Evolutionary conservation across 2,888 invertebrate species (phyloP), one percentile per base, ranked within the genome.

Genomic region (Archips xylosteana): DNA sequence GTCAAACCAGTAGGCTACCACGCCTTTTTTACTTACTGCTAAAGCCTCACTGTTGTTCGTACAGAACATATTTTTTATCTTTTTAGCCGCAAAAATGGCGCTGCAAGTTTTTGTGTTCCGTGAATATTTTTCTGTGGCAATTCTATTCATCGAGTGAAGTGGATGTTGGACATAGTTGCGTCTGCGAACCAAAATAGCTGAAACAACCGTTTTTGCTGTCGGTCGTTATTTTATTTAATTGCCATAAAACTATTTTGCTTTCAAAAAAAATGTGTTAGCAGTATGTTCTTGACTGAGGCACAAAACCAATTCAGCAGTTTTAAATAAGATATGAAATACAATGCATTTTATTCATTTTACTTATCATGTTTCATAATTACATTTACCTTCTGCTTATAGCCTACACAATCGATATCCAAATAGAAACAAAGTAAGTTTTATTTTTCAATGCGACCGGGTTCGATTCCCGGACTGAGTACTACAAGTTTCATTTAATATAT

Each of bases 41-140:
- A 60, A 13, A 45, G 23, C 4, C 13, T 1, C 2, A 70, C 70
- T 74, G 13, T 61, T 10, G 6, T 13, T 45, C 61, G 47, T 15
- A 45, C 45, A 65, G 54, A 60, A 15, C 34, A 64, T 59, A 61
- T 74, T 70, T 74, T 69, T 70, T 65, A 51, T 61, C 54, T 74
- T 74, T 74, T 74, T 74, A 74, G 70, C 54, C 61, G 8, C 61
- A 65, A 65, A 73, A 70, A 70, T 65, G 65, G 69, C 61, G 69
- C 64, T 70, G 61, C 74, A 70, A 65, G 60, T 64, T 70, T 70
- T 74, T 70, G 70, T 74, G 42, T 47, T 57, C 51, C 69, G 69
- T 60, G 74, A 70, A 74, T 74, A 74, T 74, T 74, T 74, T 63
- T 68, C 74, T 65, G 60, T 65, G 47, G 70, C 60, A 70, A 74